Base-by-base conservation (phyloP, 1,140 invertebrate genomes). In the Caenorhabditis inopinata region DNA sequence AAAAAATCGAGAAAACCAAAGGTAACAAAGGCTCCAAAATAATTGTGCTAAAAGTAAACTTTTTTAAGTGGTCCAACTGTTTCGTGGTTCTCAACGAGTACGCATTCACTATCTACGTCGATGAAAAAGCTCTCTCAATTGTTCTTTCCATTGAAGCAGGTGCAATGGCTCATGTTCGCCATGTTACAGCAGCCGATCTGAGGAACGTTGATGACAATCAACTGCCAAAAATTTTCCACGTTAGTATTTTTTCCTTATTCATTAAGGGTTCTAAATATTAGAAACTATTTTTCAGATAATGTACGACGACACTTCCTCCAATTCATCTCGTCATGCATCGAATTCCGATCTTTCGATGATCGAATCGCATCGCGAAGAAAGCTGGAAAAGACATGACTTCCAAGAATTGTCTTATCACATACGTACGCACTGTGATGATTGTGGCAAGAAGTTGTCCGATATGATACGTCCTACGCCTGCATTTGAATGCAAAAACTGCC, bases 181-280 rank as follows among this genome's bases (percentile, higher is more conserved):
- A 95, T 80, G 96, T 98, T 73, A 98, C 96, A 76, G 96, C 98
- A 91, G 96, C 96, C 86, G 96, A 99, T 92, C 96, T 98, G 82
- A 96, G 97, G 89, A 92, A 96, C 89, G 96, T 95, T 76, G 95
- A 97, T 92, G 94, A 95, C 89, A 96, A 96, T 93, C 96, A 98
- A 92, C 96, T 98, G 90, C 96, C 96, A 86, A 93, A 95, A 89
- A 98, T 99, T 73, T 87, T 88, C 11, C 79, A 93, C 92, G 91
- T 96, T 21, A 58, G 42, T 23, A 21, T 6, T 46, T 42, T 14
- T 14, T 42, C 14, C 14, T 42, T 42, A 7, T 23, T 38, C 4
- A 16, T 12, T 62, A n/a, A n/a, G 25, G 21, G 9, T 21, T 74
- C 18, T 14, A 7, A 29, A 45, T 4, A 49, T 18, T 29, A n/a